Evolutionary conservation across 2,797 vertebrate species (phyloP), one percentile per base, ranked within the genome.

Genomic region (Heteromormyrus szaboi): DNA sequence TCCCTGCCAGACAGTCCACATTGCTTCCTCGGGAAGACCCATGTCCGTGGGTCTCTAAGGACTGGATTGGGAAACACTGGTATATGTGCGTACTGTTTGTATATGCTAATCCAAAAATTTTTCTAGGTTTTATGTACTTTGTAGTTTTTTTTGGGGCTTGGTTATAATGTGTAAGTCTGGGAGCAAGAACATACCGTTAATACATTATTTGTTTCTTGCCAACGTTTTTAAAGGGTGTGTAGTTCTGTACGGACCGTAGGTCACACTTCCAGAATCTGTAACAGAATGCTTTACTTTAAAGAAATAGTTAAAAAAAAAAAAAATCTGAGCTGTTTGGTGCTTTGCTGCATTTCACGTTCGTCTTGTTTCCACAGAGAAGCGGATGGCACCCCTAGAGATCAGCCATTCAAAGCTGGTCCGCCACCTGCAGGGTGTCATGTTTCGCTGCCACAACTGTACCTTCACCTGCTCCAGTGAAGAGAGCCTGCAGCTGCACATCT

Each of bases 391-490:
- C 25, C 96, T 99, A 92, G 98, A 99, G 94, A 97, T 99, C 91
- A 98, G 97, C 93, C 98, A 97, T 92, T 99, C 99, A 92, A 99
- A 99, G 94, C 96, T 99, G 92, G 99, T 98, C 0, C 97, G 97
- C 92, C 98, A 99, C 95, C 96, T 99, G 93, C 97, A 98, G 94
- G 98, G 98, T 90, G 93, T 99, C 89, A 97, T 99, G 91, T 99
- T 99, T 94, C 97, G 97, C 90, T 99, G 99, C 93, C 98, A 98
- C 95, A 98, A 97, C 94, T 99, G 99, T 95, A 99, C 99, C 91
- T 99, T 99, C 95, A 99, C 98, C 90, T 99, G 99, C 96, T 99
- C 98, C 94, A 99, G 97, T 85, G 98, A 98, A 85, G 97, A 97
- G 93, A 96, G 96, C 91, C 96, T 99, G 92, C 98, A 98, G 96